Base-by-base conservation (phyloP, 2,113 vertebrate species). In the Protobothrops mucrosquamatus region DNA sequence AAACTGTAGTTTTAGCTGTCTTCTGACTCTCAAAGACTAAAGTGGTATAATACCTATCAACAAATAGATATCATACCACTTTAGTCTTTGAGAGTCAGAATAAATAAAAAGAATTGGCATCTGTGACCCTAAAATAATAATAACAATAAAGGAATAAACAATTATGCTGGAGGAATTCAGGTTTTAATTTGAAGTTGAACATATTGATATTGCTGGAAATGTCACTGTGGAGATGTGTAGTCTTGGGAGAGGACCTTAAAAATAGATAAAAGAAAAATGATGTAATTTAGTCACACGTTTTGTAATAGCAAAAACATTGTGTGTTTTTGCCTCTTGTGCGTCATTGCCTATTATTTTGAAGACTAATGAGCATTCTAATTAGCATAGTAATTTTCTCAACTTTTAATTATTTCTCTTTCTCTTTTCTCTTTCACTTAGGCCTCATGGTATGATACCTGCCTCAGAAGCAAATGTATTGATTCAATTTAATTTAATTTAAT, bases 331-430 rank as follows among this genome's bases (percentile, higher is more conserved):
- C 43, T 92, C 23, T 26, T 92, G 56, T 91, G 0, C 29, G 51
- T 15, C 94, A 11, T 89, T 24, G 12, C 48, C 87, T 52, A 89
- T 89, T 52, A 92, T 89, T 93, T 85, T 56, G 23, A 92, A 93
- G 87, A 89, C 87, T 89, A 93, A 93, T 59, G 69, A 93, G 87
- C 46, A 89, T 85, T 89, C 85, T 52, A 92, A 91, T 81, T 23
- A 51, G 74, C 55, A n/a, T 6, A 89, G 39, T 91, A 85, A 91
- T 18, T 52, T 92, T 94, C 15, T 51, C n/a, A 87, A 26, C 22
- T 92, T 69, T 29, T 89, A 92, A 93, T 96, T 94, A 61, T 89
- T 69, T 87, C 93, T 92, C 91, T 91, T 94, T 95, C 93, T 91
- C 92, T 95, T 93, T 95, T 51, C 57, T 95, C 93, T 94, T 39